A percentile compares a stretch with the other conserved stretches of the same genome.
These are phyloP conservation scores for Bugulina stolonifera DNA, from an alignment of 2,888 invertebrate genomes.

Conservation along the genomic window DNA sequence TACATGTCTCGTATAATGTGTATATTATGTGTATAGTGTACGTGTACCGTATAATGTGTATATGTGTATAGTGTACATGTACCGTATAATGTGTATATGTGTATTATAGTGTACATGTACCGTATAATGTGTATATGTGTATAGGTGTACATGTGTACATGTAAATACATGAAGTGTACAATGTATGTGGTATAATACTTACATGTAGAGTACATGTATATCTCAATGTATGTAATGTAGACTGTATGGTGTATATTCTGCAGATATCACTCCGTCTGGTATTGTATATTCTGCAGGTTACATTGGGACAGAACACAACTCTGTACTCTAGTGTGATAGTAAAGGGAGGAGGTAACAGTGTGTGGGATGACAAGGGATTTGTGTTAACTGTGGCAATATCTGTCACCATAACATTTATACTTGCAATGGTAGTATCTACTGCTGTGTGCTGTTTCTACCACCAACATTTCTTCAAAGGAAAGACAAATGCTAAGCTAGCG, in stretches of 20 bases:
- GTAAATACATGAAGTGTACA: background rate
- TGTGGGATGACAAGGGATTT: constrained; percentile 13
- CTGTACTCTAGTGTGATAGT: background rate
- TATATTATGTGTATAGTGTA: too few relatives aligned
- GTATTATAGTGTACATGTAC: too few relatives aligned
- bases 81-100: too few relatives aligned
- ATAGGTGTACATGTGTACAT: too few relatives aligned
- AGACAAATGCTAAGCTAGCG: too few relatives aligned
- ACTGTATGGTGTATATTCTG: background rate
- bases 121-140: too few relatives aligned
- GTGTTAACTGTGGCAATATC: background rate
- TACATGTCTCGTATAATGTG: too few relatives aligned
- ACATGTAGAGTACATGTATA: background rate
- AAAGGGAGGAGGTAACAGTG: too few relatives aligned
- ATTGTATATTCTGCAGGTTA: background rate
- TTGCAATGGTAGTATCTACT: background rate
- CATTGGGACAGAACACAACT: background rate
- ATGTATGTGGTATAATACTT: background rate
- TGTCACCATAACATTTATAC: background rate
- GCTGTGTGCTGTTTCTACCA: background rate
- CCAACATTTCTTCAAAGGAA: background rate
- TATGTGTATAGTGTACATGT: too few relatives aligned
- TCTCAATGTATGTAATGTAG: background rate
- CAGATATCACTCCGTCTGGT: too few relatives aligned
- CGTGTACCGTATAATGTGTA: too few relatives aligned